Percentiles rank a stretch among this genome's conserved stretches.
Conservation (phyloP, 2,888 invertebrate genomes). For the Tachina grossa region DNA sequence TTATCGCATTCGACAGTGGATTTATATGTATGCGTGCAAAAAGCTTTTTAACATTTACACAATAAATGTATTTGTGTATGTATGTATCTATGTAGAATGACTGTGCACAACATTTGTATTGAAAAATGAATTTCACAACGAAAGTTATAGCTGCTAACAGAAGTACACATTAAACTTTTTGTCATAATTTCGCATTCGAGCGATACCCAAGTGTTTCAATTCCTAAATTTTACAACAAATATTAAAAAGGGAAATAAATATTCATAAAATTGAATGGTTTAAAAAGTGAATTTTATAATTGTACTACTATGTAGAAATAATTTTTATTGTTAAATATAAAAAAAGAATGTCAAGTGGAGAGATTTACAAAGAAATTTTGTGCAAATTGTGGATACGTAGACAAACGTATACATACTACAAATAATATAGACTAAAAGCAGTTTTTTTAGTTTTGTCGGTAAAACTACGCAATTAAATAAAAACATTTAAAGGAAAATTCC, state of each 20-base stretch:
- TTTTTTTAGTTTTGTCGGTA: background rate
- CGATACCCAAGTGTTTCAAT: constrained; percentile 55
- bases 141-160: constrained; percentile 73
- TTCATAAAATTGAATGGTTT: constrained; percentile 34
- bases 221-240: constrained; percentile 19
- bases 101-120: constrained; percentile 51
- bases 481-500: constrained; percentile 50
- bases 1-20: constrained; percentile 12
- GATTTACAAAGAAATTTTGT: constrained; percentile 1
- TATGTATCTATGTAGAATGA: constrained; percentile 23
- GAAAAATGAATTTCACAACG: constrained; percentile 79
- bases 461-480: constrained; percentile 29
- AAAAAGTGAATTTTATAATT: constrained; percentile 39
- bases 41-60: constrained; percentile 30
- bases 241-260: constrained; percentile 44
- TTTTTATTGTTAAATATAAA: background rate
- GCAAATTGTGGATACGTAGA: constrained; percentile 32
- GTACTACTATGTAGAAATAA: constrained; percentile 37
- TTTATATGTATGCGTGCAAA: background rate
- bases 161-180: constrained; percentile 73
- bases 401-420: constrained; percentile 3
- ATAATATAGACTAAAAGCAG: constrained; percentile 1
- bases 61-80: background rate
- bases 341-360: constrained; percentile 32
- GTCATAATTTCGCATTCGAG: constrained; percentile 59